Base-by-base conservation (phyloP, 1,140 invertebrate genomes). In the Trissolcus basalis region DNA sequence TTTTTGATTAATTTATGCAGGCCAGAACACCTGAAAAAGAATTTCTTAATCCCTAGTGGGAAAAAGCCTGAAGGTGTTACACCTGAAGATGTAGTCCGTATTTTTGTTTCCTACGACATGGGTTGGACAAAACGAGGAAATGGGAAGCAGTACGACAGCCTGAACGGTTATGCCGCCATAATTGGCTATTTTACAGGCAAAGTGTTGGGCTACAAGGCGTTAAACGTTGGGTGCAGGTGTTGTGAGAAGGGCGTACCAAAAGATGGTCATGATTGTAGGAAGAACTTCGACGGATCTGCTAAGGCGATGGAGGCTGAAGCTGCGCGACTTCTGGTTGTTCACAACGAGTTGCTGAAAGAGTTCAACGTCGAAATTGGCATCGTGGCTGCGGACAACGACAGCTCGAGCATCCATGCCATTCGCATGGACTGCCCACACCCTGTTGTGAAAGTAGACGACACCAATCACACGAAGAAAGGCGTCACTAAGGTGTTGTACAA, bases 301-400 rank as follows among this genome's bases (percentile, higher is more conserved):
- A 75, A 75, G 35, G 64, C 72, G 1, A 77, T 77, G 77, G 72
- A 75, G 48, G 39, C 77, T 1, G 59, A 79, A 54, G 77, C 55
- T 12, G 77, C 71, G 0, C 41, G 36, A 43, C 0, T 0, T 4
- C 43, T 75, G 0, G 60, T 63, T 8, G 60, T 67, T 3, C 13
- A 68, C n/a, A 79, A 56, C 14, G 15, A 65, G 12, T n/a, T 79
- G 4, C 64, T 79, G 12, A 67, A 75, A 15, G 32, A 48, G 10
- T 59, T 12, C 5, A 14, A 41, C 6, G 39, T 73, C 0, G 64
- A 73, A 49, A 59, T 78, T 14, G 65, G 67, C 0, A 65, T 79
- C 53, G 41, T 79, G 11, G 63, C 51, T 2, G 67, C 47, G 1
- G 61, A 75, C 12, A 67, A 74, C 14, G 72, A 75, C 13, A 71